Percentiles rank a stretch among this genome's conserved stretches.
These are phyloP conservation scores for Thalassarche chlororhynchos DNA, from an alignment of 2,113 vertebrate species.

Conservation along the genomic window DNA sequence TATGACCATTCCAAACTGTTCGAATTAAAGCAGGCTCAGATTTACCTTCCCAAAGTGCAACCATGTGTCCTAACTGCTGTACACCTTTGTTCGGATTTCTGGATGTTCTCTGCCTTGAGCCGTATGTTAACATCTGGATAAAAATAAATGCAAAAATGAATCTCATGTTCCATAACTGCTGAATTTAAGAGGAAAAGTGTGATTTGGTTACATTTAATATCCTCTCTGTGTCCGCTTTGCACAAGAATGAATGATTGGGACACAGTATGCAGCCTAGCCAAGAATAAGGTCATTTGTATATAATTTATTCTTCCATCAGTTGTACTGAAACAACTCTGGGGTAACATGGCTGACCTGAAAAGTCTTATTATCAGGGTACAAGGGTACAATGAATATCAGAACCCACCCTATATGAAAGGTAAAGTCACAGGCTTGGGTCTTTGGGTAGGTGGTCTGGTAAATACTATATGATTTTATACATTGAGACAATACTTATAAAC, in stretches of 20 bases:
- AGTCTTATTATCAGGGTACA: not conserved
- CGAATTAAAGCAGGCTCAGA: not conserved
- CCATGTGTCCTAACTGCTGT: not conserved
- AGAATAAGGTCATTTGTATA: not conserved
- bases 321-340: not conserved
- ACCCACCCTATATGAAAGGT: not conserved
- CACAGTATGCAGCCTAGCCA: not conserved
- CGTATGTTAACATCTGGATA: not conserved
- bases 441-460: not conserved
- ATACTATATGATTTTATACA: not conserved
- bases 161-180: not conserved
- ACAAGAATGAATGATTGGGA: not conserved
- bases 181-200: not conserved
- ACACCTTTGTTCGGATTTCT: not conserved
- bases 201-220: not conserved
- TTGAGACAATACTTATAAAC: conserved; percentile 60
- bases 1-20: not conserved
- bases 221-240: not conserved
- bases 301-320: not conserved
- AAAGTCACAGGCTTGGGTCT: not conserved
- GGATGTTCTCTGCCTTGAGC: not conserved
- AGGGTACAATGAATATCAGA: not conserved
- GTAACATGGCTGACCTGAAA: not conserved
- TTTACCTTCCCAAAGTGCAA: not conserved
- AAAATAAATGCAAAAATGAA: not conserved